These are phyloP conservation scores for Encarsia formosa DNA, from an alignment of 2,888 invertebrate species.

Conservation along the genomic window DNA sequence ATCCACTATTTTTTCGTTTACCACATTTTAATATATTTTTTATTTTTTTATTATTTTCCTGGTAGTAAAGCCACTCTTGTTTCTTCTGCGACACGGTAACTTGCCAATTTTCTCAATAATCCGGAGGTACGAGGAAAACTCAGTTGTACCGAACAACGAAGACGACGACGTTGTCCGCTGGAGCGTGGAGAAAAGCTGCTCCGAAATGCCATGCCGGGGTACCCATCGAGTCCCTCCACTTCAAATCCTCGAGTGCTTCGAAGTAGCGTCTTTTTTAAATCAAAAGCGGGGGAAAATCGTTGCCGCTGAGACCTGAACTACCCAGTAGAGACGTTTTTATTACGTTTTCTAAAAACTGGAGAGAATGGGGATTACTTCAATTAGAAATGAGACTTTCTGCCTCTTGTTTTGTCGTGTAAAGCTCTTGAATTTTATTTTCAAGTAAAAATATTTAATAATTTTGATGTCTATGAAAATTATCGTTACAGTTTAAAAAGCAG, in stretches of 20 bases:
- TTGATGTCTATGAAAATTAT: too few species aligned
- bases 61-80: neutral
- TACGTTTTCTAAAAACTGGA: slow-evolving; percentile 3
- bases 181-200: neutral
- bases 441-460: too few species aligned
- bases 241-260: slow-evolving; percentile 18
- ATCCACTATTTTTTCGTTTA: slow-evolving; percentile 4
- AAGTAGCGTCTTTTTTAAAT: slow-evolving; percentile 16
- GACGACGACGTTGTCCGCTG: too few species aligned
- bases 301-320: neutral
- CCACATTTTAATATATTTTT: slow-evolving; percentile 10
- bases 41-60: too few species aligned
- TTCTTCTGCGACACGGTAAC: slow-evolving; percentile 12
- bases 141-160: slow-evolving; percentile 16
- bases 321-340: slow-evolving; percentile 23
- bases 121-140: slow-evolving; percentile 30
- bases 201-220: neutral
- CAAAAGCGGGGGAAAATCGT: slow-evolving; percentile 24
- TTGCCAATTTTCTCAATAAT: slow-evolving; percentile 37
- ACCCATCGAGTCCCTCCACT: slow-evolving; percentile 6
- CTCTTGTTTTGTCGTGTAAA: too few species aligned
- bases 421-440: too few species aligned
- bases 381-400: slow-evolving; percentile 19
- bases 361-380: slow-evolving; percentile 21
- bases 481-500: too few species aligned